Evolutionary conservation across 2,113 vertebrate genomes (phyloP), one percentile per base, ranked within the genome.

Genomic region (Oreocharis arfaki): DNA sequence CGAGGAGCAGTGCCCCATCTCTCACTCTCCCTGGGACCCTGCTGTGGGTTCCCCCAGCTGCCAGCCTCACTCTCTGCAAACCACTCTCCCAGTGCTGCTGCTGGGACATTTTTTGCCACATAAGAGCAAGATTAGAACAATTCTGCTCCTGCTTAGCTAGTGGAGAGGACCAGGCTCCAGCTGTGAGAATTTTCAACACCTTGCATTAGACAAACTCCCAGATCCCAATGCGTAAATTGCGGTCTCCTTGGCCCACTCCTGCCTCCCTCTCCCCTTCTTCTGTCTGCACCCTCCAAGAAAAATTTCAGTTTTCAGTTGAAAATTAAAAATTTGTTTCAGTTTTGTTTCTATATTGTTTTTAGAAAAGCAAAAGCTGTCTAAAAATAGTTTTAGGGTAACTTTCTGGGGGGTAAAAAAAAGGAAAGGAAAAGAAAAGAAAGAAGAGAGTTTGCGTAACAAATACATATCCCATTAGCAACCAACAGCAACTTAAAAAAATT

Each of bases 1-100:
- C 4, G 2, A 63, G 46, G 27, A 60, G 28, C 63, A 30, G 41
- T 5, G 27, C 10, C 44, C 42, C 1, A 0, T 24, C n/a, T n/a
- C n/a, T n/a, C n/a, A 9, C 37, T n/a, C 21, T 37, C 20, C 16
- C 0, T 2, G 9, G 60, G n/a, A 44, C 28, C 9, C 24, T 26
- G 0, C 42, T 7, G 27, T 9, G 68, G 44, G 59, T 23, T 26
- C 23, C 35, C 35, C 53, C 60, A 4, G 2, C 37, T 10, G 2
- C 1, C 35, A 30, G 61, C 55, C 56, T 28, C 20, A 7, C 2
- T 14, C 20, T n/a, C 79, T 56, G 47, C 57, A 44, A 26, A 49
- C 33, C 50, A 8, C 53, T 44, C 27, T 8, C 33, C 53, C 67
- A 27, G 4, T 6, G 74, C 56, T 84, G 28, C 56, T 49, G 3